Conservation (phyloP, 2,888 invertebrate species). For the Suillia variegata region DNA sequence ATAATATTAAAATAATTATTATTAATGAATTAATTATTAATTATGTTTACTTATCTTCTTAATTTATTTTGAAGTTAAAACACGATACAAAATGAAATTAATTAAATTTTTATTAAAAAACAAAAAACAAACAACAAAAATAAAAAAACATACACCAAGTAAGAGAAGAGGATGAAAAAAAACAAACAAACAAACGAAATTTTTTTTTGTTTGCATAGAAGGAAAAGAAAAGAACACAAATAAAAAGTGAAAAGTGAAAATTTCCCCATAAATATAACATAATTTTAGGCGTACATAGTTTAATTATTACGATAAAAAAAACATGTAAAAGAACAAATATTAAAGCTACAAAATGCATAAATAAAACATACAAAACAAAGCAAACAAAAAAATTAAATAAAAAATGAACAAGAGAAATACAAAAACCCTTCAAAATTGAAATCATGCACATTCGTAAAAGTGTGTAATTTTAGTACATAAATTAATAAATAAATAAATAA, state of each 20-base stretch:
- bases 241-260: neutral
- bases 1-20: slow-evolving; percentile 9
- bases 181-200: slow-evolving; percentile 13
- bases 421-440: slow-evolving; percentile 3
- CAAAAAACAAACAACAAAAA: slow-evolving; percentile 4
- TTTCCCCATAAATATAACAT: slow-evolving; percentile 8
- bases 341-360: too few species aligned
- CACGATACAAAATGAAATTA: slow-evolving; percentile 22
- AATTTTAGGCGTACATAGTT: slow-evolving; percentile 31
- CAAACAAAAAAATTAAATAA: slow-evolving; percentile 12
- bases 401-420: slow-evolving; percentile 11
- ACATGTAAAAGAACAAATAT: neutral
- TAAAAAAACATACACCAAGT: slow-evolving; percentile 19
- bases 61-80: slow-evolving; percentile 26
- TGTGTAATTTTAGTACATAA: slow-evolving; percentile 1
- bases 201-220: neutral
- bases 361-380: slow-evolving; percentile 16
- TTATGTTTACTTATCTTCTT: slow-evolving; percentile 27
- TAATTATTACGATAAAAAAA: slow-evolving; percentile 25
- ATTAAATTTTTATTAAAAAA: slow-evolving; percentile 16
- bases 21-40: slow-evolving; percentile 13
- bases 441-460: neutral
- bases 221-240: neutral
- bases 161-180: slow-evolving; percentile 23
- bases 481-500: slow-evolving; percentile 10